A percentile compares a stretch with the other conserved stretches of the same genome.
Conservation (phyloP, 2,888 invertebrate genomes). For the Germaria angustata region DNA sequence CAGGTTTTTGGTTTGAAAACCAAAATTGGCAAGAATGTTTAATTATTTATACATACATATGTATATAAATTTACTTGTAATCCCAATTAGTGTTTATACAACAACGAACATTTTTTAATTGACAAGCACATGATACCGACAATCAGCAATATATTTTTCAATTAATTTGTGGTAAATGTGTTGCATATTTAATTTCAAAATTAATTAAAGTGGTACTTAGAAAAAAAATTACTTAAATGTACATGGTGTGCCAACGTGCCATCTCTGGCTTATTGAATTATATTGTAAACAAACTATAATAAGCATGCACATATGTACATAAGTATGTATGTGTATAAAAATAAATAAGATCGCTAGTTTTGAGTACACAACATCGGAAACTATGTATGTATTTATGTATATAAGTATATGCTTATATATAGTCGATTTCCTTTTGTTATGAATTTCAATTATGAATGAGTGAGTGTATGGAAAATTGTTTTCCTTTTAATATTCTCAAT, state of each 20-base stretch:
- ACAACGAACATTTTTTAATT: slow-evolving; percentile 40
- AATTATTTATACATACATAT: too few relatives aligned
- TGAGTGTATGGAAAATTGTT: slow-evolving; percentile 58
- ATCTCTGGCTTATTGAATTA: background rate
- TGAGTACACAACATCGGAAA: slow-evolving; percentile 25
- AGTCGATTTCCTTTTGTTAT: slow-evolving; percentile 3
- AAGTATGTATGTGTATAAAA: background rate
- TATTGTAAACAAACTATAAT: background rate
- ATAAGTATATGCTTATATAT: background rate
- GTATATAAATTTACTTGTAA: slow-evolving; percentile 20
- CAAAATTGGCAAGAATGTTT: too few relatives aligned
- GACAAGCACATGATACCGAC: slow-evolving; percentile 6
- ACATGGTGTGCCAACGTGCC: background rate
- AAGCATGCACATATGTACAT: background rate
- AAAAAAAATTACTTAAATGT: too few relatives aligned
- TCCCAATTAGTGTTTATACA: slow-evolving; percentile 10
- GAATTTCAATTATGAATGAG: slow-evolving; percentile 51
- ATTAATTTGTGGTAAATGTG: slow-evolving; percentile 29
- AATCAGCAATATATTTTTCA: slow-evolving; percentile 14
- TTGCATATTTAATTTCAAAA: slow-evolving; percentile 34
- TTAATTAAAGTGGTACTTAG: slow-evolving; percentile 4
- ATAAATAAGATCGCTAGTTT: slow-evolving; percentile 32
- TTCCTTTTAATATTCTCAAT: slow-evolving; percentile 51
- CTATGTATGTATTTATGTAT: background rate
- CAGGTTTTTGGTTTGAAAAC: too few relatives aligned